Evolutionary conservation across 2,797 vertebrate genomes (phyloP), one percentile per base, ranked within the genome.

Genomic region (Enteromius treurensis): DNA sequence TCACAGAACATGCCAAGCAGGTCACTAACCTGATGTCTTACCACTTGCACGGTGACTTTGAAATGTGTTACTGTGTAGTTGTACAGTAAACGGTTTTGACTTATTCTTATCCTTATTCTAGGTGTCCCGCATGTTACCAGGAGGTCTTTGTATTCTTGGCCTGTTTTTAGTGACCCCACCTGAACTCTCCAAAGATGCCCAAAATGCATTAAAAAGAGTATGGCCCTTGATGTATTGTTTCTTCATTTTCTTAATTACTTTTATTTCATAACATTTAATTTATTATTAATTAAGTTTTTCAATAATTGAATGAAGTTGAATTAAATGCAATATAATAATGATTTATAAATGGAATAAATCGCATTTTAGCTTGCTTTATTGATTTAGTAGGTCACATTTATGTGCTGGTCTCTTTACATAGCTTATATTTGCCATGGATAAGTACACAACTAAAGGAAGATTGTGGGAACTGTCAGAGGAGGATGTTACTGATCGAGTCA

Each of bases 101-200:
- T 40, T 78, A n/a, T n/a, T n/a, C n/a, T n/a, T n/a, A n/a, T 51
- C 2, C 40, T 78, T 21, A 70, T 75, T 89, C 1, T 68, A 99
- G 98, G 96, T 98, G 71, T 97, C 97, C 86, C 93, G 96, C 88
- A 99, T 99, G 97, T 93, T 99, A 64, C 97, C 97, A 13, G 98
- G 97, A 70, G 98, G 98, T 47, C 87, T 99, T 81, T 86, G 92
- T 82, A 92, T 99, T 68, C 88, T 98, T 26, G 98, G 98, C 80
- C 93, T 98, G 47, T 99, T 99, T 88, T 93, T 97, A 82, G 90
- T 98, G 87, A 91, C 92, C 62, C 91, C 95, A 81, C 91, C 94
- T 74, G 96, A 98, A 58, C 85, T 94, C 81, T 90, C 93, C 37
- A 97, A 96, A 85, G 96, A 98, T 0, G 90, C 94, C 49, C 94